A percentile compares a stretch with the other conserved stretches of the same genome.
phyloP scores from a whole-genome alignment of 2,888 invertebrate species.

The Drosophila rubida region DNA sequence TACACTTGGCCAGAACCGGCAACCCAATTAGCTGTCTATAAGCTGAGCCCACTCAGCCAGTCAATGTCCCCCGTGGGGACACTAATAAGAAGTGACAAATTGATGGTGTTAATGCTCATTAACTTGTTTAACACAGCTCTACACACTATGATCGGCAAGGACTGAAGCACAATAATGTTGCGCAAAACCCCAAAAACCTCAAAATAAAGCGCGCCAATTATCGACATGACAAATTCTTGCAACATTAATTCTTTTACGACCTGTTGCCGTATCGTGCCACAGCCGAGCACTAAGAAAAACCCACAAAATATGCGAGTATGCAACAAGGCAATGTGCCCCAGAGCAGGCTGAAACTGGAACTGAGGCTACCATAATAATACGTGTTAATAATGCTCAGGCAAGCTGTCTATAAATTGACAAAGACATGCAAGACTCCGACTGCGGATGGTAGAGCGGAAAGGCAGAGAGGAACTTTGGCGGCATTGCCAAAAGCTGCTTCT shows the following conservation, averaged over 20 bases:
- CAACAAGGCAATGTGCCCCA: slow-evolving; percentile 43
- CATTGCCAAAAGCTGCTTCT: slow-evolving; percentile 19
- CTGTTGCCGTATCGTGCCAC: slow-evolving; percentile 20
- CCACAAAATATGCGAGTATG: slow-evolving; percentile 62
- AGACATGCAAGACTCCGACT: slow-evolving; percentile 76
- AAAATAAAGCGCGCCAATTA: slow-evolving; percentile 81
- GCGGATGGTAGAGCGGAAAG: background rate
- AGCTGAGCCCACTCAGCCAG: slow-evolving; percentile 21
- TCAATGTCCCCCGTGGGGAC: slow-evolving; percentile 54
- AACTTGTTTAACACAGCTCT: slow-evolving; percentile 67
- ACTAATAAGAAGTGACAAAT: slow-evolving; percentile 83
- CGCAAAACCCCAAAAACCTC: slow-evolving; percentile 58
- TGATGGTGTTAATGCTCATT: slow-evolving; percentile 83
- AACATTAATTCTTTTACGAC: slow-evolving; percentile 53
- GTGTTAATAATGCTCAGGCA: slow-evolving; percentile 81
- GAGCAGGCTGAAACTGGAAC: slow-evolving; percentile 21
- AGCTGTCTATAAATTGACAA: slow-evolving; percentile 82
- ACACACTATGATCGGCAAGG: slow-evolving; percentile 35
- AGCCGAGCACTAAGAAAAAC: slow-evolving; percentile 39
- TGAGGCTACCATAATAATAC: slow-evolving; percentile 72
- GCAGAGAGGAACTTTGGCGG: slow-evolving; percentile 20
- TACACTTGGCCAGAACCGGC: slow-evolving; percentile 25
- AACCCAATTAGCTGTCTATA: slow-evolving; percentile 38
- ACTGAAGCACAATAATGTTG: slow-evolving; percentile 32
- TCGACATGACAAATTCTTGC: slow-evolving; percentile 79